Conservation (phyloP, 1,140 invertebrate species). For the Drosophila nebulosa region DNA sequence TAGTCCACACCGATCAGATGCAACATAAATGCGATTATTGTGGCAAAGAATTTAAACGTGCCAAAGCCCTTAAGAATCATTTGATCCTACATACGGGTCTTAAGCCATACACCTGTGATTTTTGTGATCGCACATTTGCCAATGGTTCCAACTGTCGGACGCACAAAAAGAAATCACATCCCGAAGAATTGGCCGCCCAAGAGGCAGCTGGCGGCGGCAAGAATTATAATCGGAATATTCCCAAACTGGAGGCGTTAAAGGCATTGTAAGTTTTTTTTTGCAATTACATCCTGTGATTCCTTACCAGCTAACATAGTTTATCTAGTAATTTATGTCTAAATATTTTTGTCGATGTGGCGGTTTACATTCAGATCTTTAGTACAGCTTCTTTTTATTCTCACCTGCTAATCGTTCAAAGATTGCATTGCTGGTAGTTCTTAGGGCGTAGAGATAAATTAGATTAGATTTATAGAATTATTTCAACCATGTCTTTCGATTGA, state of each 20-base stretch:
- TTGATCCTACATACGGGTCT: conserved; percentile 81
- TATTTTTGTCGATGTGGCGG: no score
- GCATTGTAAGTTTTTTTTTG: conserved; percentile 47
- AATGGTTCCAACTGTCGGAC: conserved; percentile 82
- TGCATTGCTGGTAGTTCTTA: no score
- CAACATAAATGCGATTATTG: conserved; percentile 81
- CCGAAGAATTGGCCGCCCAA: conserved; percentile 79
- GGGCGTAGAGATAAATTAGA: no score
- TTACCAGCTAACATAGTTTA: no score
- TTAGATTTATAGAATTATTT: no score
- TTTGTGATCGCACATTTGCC: conserved; percentile 82
- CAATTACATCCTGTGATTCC: neutral
- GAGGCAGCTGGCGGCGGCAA: conserved; percentile 74
- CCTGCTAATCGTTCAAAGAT: no score
- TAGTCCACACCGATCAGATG: conserved; percentile 82
- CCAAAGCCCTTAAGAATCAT: conserved; percentile 81
- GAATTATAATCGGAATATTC: conserved; percentile 72
- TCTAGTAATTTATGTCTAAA: no score
- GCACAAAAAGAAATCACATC: conserved; percentile 82
- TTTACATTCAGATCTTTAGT: no score
- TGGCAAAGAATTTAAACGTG: conserved; percentile 68
- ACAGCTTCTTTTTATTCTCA: no score
- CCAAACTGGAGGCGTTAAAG: conserved; percentile 74
- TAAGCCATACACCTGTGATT: conserved; percentile 81
- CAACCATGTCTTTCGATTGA: no score